These are phyloP conservation scores for Pelochelys cantorii DNA, from an alignment of 2,797 vertebrate genomes.

Conservation along the genomic window DNA sequence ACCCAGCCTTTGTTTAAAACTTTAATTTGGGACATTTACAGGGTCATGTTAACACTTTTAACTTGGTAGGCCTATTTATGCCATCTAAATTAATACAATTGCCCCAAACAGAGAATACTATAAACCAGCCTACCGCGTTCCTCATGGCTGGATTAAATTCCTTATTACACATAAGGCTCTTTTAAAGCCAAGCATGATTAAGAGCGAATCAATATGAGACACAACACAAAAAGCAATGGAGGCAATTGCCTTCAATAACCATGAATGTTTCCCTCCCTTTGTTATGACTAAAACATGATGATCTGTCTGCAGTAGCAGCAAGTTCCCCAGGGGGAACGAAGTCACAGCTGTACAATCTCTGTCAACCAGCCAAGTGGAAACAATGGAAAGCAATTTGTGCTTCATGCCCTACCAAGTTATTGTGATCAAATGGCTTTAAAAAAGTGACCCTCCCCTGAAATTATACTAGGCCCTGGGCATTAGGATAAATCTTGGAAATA, in stretches of 20 bases:
- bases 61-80: not conserved
- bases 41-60: not conserved
- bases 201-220: conserved; percentile 34
- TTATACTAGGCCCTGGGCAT: not conserved
- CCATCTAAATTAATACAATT: not conserved
- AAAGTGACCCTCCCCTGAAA: conserved; percentile 45
- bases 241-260: conserved; percentile 48
- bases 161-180: not conserved
- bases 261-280: not conserved
- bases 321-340: conserved; percentile 36
- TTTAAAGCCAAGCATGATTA: conserved; percentile 21
- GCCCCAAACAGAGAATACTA: not conserved
- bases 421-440: conserved; percentile 11
- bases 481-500: not conserved
- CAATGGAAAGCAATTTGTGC: not conserved
- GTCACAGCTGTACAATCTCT: not conserved
- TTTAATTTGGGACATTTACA: not conserved
- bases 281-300: conserved; percentile 38
- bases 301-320: not conserved
- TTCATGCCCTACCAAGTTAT: not conserved
- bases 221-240: conserved; percentile 15
- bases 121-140: not conserved
- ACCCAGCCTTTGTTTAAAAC: not conserved
- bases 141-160: not conserved
- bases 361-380: conserved; percentile 8